Base-by-base conservation (phyloP, 2,797 vertebrate species). In the Urocyon cinereoargenteus region DNA sequence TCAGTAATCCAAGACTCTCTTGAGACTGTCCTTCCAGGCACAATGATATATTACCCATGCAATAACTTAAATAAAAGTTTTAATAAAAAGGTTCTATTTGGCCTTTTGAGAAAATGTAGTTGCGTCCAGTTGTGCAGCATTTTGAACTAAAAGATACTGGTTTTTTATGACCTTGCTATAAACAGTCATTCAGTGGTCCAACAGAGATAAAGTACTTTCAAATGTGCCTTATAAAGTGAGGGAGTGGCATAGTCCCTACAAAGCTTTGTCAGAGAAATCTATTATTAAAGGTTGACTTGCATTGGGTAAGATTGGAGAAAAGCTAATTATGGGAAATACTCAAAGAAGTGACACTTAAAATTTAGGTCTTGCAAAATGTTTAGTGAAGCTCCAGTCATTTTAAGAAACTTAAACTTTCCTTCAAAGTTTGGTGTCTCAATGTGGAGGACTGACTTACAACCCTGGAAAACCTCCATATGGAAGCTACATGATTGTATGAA, bases 121-220 rank as follows among this genome's bases (percentile, higher is more conserved):
- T 81, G 22, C 5, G 55, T 40, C 40, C 9, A 79, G 14, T 9
- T 70, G 10, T 22, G 94, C 7, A 40, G 7, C 61, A 34, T 68
- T 88, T 88, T 86, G 59, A 92, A 85, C 12, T 75, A n/a, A 82
- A 16, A 24, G 16, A 49, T 70, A n/a, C 4, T 79, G 11, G 13
- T 49, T 92, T 94, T 95, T 77, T 40, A 45, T 72, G 21, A 1
- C 4, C 19, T 86, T 96, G 16, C 2, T 11, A 28, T 93, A 40
- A 72, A 21, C 31, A 62, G 13, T 86, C 36, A 86, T 86, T 62
- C 55, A n/a, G 3, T 88, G 21, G 26, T 59, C 19, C 78, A 62
- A 83, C 22, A 72, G n/a, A 94, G 22, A 97, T 84, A 57, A 84
- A 96, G 72, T 22, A 55, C 2, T 94, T 96, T 64, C 57, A 94